Percentiles rank a stretch among this genome's conserved stretches.
phyloP scores from a whole-genome alignment of 2,113 vertebrate species.

The Xyliphius kryptos region DNA sequence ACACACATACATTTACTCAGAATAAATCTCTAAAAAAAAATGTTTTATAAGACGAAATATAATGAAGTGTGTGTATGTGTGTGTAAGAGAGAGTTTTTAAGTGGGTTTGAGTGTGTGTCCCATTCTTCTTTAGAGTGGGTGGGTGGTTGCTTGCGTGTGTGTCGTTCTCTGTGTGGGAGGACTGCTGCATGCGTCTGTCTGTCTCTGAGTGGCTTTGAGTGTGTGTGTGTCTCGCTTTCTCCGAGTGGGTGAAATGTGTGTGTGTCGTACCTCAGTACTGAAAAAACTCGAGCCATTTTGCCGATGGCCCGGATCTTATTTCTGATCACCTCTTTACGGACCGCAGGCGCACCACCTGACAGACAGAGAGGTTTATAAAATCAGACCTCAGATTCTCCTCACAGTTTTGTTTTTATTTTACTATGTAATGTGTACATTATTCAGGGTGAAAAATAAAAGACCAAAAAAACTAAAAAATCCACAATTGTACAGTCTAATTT shows the following conservation, averaged over 20 bases:
- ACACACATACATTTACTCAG: constrained; percentile 21
- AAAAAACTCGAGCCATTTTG: constrained; percentile 98
- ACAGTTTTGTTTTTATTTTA: too few relatives aligned
- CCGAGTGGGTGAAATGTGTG: constrained; percentile 12
- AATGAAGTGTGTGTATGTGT: not conserved
- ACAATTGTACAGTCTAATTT: too few relatives aligned
- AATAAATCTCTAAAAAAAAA: too few relatives aligned
- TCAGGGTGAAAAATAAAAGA: too few relatives aligned
- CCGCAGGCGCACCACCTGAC: constrained; percentile 46
- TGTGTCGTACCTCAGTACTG: constrained; percentile 83
- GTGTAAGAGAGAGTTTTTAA: not conserved
- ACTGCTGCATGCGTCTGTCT: not conserved
- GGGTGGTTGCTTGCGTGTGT: not conserved
- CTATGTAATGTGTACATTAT: too few relatives aligned
- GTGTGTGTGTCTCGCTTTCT: not conserved
- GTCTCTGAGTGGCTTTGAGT: not conserved
- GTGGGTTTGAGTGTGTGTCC: constrained; percentile 23
- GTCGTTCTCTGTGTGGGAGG: not conserved
- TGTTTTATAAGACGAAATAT: too few relatives aligned
- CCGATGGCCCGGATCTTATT: constrained; percentile 98
- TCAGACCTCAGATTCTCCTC: not conserved
- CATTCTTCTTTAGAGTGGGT: not conserved
- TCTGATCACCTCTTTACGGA: constrained; percentile 95
- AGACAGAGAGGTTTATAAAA: constrained; percentile 13
- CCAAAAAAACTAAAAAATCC: too few relatives aligned